Evolutionary conservation across 2,797 vertebrate genomes (phyloP).

Genomic region (Falco concolor): DNA sequence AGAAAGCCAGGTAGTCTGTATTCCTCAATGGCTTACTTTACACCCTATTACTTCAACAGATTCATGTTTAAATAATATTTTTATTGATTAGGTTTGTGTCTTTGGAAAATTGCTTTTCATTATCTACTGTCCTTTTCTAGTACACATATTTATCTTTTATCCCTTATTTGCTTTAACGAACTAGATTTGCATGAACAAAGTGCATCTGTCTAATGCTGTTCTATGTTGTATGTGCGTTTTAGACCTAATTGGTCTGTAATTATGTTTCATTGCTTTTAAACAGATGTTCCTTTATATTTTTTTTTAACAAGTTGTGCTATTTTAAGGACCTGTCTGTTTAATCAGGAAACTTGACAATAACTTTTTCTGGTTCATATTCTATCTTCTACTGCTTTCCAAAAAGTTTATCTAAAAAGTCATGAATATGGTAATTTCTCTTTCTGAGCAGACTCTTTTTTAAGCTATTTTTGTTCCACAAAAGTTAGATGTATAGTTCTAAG

Average conservation of each 20-base stretch:
- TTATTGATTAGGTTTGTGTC: neutral
- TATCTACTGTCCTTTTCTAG: neutral
- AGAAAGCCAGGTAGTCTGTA: neutral
- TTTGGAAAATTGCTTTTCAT: neutral
- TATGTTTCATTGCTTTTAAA: neutral
- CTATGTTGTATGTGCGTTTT: neutral
- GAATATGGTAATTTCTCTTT: slow-evolving; percentile 57
- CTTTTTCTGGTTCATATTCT: neutral
- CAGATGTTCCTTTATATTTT: neutral
- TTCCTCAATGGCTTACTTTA: neutral
- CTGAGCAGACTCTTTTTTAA: neutral
- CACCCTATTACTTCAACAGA: neutral
- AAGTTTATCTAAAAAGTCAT: neutral
- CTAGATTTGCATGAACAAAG: neutral
- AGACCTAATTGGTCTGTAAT: neutral
- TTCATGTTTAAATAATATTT: neutral
- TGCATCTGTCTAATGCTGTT: neutral
- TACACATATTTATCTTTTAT: neutral
- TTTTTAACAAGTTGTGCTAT: neutral
- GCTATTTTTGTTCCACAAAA: slow-evolving; percentile 1
- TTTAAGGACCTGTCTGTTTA: neutral
- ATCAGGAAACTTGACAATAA: neutral
- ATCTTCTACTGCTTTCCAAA: neutral
- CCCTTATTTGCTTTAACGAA: neutral
- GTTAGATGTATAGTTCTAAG: slow-evolving; percentile 44